phyloP scores from a whole-genome alignment of 2,113 vertebrate species.

The Ammodytes dubius region DNA sequence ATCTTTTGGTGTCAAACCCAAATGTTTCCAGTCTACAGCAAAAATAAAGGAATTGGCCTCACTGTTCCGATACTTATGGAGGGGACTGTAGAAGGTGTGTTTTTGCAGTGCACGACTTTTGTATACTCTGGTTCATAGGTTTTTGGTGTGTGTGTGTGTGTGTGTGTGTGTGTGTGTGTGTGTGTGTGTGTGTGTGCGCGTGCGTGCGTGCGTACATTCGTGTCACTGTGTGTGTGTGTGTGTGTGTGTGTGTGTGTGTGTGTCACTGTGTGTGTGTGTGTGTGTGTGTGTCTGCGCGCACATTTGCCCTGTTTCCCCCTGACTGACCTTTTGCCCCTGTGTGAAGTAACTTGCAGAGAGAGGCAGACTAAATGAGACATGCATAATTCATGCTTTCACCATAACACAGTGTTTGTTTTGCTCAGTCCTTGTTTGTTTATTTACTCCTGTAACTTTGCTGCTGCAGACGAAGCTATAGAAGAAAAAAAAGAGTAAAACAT shows the following conservation, averaged over 20 bases:
- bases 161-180: not conserved
- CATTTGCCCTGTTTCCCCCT: constrained; percentile 48
- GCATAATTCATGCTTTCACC: constrained; percentile 57
- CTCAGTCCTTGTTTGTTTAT: not conserved
- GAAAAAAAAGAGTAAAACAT: constrained; percentile 25
- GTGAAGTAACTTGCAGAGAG: constrained; percentile 43
- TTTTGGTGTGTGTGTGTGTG: no score
- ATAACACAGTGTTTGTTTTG: constrained; percentile 9
- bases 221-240: constrained; percentile 3
- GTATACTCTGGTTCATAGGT: no score
- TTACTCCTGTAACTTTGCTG: constrained; percentile 40
- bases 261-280: constrained; percentile 15
- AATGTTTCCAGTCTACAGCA: no score
- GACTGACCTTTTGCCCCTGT: constrained; percentile 46
- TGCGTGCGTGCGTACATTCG: not conserved
- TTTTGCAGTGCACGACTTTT: no score
- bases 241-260: constrained; percentile 22
- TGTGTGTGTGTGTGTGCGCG: not conserved
- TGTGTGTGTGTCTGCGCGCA: not conserved
- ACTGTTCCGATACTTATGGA: no score
- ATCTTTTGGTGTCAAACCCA: no score
- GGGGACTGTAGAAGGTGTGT: no score
- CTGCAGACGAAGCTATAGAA: constrained; percentile 1
- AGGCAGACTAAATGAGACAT: constrained; percentile 55
- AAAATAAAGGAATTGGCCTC: no score